Percentiles rank a stretch among this genome's conserved stretches.
phyloP scores from a whole-genome alignment of 2,888 invertebrate species.

The Nomada ferruginata region DNA sequence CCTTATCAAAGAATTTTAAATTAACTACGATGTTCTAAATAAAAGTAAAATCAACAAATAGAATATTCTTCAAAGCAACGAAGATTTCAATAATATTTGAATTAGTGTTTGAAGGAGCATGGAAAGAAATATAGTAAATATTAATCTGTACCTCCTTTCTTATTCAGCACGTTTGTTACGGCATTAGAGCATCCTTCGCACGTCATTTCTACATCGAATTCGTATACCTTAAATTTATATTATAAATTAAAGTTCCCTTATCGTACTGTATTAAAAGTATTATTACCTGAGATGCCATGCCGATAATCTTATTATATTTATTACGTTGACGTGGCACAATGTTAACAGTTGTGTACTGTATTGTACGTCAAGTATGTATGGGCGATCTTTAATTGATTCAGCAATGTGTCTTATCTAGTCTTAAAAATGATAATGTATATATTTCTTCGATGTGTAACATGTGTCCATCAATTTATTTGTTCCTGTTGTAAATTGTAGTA shows the following conservation, averaged over 20 bases:
- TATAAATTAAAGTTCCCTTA: background rate
- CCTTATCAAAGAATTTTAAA: background rate
- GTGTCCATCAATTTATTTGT: background rate
- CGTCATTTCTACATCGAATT: slow-evolving; percentile 96
- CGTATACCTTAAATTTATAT: slow-evolving; percentile 85
- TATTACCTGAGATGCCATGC: slow-evolving; percentile 65
- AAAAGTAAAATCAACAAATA: slow-evolving; percentile 1
- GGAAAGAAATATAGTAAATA: background rate
- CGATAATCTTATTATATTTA: slow-evolving; percentile 15
- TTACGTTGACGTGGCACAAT: slow-evolving; percentile 40
- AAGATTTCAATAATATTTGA: background rate
- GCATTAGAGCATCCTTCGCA: slow-evolving; percentile 97
- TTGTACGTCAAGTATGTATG: background rate
- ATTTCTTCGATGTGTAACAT: slow-evolving; percentile 1
- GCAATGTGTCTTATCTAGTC: slow-evolving; percentile 34
- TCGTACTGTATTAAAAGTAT: background rate
- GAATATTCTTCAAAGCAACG: background rate
- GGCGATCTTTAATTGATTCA: slow-evolving; percentile 10
- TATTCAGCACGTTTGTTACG: slow-evolving; percentile 93
- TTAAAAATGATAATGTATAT: slow-evolving; percentile 20
- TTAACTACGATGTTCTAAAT: background rate
- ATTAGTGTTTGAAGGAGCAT: background rate
- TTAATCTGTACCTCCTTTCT: slow-evolving; percentile 82
- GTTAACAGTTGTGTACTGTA: slow-evolving; percentile 1
- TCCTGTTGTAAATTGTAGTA: background rate